Conservation (phyloP, 2,113 vertebrate species). For the Prinia subflava region DNA sequence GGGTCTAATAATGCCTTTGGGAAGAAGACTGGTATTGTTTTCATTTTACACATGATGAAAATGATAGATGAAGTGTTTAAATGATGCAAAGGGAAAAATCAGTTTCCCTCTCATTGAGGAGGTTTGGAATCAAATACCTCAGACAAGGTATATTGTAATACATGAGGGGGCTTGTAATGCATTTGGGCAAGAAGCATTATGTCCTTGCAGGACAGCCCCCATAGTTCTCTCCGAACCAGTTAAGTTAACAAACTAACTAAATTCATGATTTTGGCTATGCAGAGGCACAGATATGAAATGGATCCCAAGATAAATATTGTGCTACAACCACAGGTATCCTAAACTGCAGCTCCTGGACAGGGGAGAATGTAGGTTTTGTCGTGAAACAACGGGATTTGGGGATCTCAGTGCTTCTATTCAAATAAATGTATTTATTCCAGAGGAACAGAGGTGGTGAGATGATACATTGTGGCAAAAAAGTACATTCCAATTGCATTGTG, state of each 20-base stretch:
- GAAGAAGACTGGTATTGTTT: not conserved
- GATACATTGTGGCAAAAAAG: not conserved
- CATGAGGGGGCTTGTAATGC: not conserved
- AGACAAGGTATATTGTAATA: not conserved
- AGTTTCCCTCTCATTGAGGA: not conserved
- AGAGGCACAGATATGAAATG: accelerated
- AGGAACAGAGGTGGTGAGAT: not conserved
- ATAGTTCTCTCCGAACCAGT: not conserved
- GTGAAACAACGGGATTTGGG: not conserved
- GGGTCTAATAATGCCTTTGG: not conserved
- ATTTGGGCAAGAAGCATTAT: not conserved
- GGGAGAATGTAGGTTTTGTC: not conserved
- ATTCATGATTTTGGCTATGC: not conserved
- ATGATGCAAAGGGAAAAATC: not conserved
- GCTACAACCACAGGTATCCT: not conserved
- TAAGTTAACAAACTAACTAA: not conserved
- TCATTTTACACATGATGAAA: not conserved
- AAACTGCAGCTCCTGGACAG: not conserved
- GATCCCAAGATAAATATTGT: not conserved
- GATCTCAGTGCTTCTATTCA: not conserved
- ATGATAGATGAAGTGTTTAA: not conserved
- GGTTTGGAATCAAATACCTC: not conserved
- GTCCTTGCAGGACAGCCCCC: not conserved
- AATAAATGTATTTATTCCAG: not conserved
- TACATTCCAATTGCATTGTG: not conserved